Evolutionary conservation across 2,888 invertebrate species (phyloP).

Genomic region (Pachymerium ferrugineum): DNA sequence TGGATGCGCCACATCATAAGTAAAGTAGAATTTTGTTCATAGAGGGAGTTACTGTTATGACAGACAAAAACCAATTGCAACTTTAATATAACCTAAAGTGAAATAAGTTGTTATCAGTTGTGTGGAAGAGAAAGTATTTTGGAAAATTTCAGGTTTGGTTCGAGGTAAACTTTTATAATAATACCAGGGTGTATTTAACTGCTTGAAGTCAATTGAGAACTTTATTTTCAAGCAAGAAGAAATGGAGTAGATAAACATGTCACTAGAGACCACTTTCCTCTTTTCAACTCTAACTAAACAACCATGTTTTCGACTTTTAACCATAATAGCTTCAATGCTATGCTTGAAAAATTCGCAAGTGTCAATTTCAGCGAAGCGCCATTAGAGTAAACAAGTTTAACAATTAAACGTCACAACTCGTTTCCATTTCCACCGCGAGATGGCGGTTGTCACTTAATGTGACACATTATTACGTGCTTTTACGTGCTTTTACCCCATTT

Average conservation of each 20-base stretch:
- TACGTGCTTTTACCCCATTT: background rate
- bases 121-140: too few relatives aligned
- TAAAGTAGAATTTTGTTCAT: too few relatives aligned
- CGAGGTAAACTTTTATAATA: background rate
- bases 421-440: background rate
- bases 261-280: background rate
- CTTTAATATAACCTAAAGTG: background rate
- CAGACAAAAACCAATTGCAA: background rate
- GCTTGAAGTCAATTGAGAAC: background rate
- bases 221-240: constrained; percentile 5
- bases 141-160: background rate
- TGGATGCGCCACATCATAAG: too few relatives aligned
- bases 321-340: too few relatives aligned
- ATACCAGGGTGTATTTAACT: background rate
- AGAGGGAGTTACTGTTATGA: too few relatives aligned
- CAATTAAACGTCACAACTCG: too few relatives aligned
- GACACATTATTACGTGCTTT: background rate
- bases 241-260: background rate
- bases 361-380: too few relatives aligned
- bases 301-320: too few relatives aligned
- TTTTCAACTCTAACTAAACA: background rate
- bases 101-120: background rate
- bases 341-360: too few relatives aligned
- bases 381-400: too few relatives aligned
- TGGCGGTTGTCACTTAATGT: too few relatives aligned